Conservation (phyloP, 2,113 vertebrate genomes). For the Myocastor coypus region DNA sequence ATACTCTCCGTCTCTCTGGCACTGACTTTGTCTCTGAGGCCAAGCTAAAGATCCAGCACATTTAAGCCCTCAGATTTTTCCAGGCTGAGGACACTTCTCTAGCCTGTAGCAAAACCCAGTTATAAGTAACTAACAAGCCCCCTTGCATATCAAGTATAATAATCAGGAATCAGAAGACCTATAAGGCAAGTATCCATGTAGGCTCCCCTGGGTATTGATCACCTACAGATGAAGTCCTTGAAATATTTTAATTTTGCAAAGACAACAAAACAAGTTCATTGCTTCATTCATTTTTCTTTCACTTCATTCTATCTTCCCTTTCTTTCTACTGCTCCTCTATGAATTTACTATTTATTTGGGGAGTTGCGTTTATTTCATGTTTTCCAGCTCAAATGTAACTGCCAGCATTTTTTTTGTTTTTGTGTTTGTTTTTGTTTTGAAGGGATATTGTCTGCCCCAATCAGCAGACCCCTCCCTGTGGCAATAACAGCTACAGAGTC, state of each 20-base stretch:
- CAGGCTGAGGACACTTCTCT: not conserved
- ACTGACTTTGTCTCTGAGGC: not conserved
- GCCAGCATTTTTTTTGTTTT: not conserved
- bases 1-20: not conserved
- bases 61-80: not conserved
- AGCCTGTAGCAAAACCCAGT: not conserved
- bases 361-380: not conserved
- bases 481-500: not conserved
- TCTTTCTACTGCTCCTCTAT: not conserved
- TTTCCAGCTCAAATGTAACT: not conserved
- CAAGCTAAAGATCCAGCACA: not conserved
- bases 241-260: not conserved
- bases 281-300: not conserved
- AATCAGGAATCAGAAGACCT: not conserved
- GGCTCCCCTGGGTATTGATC: not conserved
- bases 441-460: not conserved
- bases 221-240: not conserved
- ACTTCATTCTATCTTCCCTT: not conserved
- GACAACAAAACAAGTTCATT: not conserved
- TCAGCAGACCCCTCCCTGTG: not conserved
- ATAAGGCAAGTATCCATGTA: not conserved
- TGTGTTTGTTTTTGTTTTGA: not conserved
- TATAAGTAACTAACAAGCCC: not conserved
- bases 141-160: not conserved
- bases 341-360: not conserved